Evolutionary conservation across 2,888 invertebrate genomes (phyloP).

Genomic region (Criorhina ranunculi): DNA sequence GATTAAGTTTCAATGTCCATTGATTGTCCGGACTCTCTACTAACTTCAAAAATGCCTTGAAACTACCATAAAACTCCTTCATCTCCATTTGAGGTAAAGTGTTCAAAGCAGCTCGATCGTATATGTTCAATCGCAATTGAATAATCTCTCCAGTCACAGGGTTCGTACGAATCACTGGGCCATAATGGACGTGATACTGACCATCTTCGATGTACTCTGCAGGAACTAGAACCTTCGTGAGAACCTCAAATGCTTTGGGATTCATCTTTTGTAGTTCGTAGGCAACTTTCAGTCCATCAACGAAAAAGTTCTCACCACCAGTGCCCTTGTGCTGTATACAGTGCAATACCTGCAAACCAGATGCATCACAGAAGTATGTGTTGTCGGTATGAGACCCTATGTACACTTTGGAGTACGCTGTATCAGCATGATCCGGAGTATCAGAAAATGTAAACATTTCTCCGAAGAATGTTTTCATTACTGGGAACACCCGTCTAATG

Average conservation of each 20-base stretch:
- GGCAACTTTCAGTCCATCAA: slow-evolving; percentile 90
- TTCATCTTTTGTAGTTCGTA: slow-evolving; percentile 85
- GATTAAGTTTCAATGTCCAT: slow-evolving; percentile 87
- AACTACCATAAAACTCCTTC: slow-evolving; percentile 87
- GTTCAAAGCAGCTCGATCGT: slow-evolving; percentile 89
- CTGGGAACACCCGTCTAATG: slow-evolving; percentile 86
- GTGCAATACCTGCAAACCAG: slow-evolving; percentile 88
- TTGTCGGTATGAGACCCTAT: slow-evolving; percentile 91
- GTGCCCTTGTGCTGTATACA: slow-evolving; percentile 86
- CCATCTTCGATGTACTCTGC: slow-evolving; percentile 89
- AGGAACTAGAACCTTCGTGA: slow-evolving; percentile 86
- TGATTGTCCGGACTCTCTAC: slow-evolving; percentile 85
- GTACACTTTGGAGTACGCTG: slow-evolving; percentile 89
- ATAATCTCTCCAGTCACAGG: slow-evolving; percentile 86
- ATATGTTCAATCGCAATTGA: slow-evolving; percentile 90
- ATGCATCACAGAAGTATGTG: slow-evolving; percentile 91
- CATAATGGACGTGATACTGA: slow-evolving; percentile 86
- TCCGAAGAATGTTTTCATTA: slow-evolving; percentile 90
- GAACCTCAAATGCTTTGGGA: slow-evolving; percentile 86
- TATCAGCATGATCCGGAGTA: slow-evolving; percentile 87
- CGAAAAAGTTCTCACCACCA: slow-evolving; percentile 90
- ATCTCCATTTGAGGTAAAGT: slow-evolving; percentile 86
- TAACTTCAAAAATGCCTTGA: slow-evolving; percentile 86
- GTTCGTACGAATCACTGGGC: slow-evolving; percentile 87
- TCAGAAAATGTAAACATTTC: slow-evolving; percentile 89